Evolutionary conservation across 2,888 invertebrate genomes (phyloP).

Genomic region (Cryptocephalus primarius): DNA sequence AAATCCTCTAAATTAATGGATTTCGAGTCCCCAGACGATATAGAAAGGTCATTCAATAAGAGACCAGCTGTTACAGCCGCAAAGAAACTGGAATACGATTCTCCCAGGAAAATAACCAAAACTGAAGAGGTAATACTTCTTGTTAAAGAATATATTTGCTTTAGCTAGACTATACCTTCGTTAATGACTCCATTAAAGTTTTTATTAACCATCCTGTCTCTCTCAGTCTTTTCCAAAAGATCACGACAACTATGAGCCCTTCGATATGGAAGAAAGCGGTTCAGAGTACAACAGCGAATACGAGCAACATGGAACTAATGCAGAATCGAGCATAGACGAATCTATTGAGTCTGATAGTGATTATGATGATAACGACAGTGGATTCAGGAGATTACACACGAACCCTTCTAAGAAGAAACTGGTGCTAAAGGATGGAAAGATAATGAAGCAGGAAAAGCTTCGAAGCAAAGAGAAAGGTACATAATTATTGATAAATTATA

Average conservation of each 20-base stretch:
- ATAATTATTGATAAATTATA: background rate
- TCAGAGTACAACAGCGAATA: constrained; percentile 34
- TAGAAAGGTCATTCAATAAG: constrained; percentile 51
- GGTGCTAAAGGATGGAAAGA: constrained; percentile 53
- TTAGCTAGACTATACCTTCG: too few relatives aligned
- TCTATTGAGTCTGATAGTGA: constrained; percentile 31
- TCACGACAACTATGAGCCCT: constrained; percentile 23
- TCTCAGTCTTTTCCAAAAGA: constrained; percentile 13
- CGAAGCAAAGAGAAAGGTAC: constrained; percentile 32
- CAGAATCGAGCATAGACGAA: constrained; percentile 29
- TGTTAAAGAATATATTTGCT: background rate
- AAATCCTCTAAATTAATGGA: constrained; percentile 91
- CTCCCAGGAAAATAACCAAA: constrained; percentile 18
- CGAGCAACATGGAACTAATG: constrained; percentile 26
- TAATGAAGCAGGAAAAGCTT: constrained; percentile 56
- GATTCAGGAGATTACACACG: constrained; percentile 41
- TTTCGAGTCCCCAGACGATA: constrained; percentile 84
- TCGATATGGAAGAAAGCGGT: constrained; percentile 30
- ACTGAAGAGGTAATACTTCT: constrained; percentile 18
- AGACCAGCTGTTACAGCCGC: constrained; percentile 22
- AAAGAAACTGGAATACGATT: constrained; percentile 18
- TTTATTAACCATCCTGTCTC: background rate
- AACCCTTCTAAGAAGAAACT: constrained; percentile 59
- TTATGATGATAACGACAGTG: constrained; percentile 35
- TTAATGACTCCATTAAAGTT: background rate